These are phyloP conservation scores for Scarus forsteni DNA, from an alignment of 2,797 vertebrate species.

Conservation along the genomic window DNA sequence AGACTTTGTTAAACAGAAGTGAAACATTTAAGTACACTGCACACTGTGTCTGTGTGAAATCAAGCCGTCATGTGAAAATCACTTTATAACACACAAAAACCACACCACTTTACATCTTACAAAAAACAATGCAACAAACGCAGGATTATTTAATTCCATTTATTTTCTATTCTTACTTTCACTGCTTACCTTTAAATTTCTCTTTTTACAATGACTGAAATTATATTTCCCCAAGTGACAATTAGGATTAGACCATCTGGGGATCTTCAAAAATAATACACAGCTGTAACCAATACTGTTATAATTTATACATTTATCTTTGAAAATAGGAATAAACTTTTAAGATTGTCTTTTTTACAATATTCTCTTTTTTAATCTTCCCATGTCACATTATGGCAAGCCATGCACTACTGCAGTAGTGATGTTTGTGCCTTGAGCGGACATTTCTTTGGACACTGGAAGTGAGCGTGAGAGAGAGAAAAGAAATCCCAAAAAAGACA, in stretches of 20 bases:
- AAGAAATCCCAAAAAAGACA: constrained; percentile 66
- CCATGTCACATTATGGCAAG: constrained; percentile 75
- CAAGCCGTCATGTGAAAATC: background rate
- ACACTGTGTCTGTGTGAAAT: background rate
- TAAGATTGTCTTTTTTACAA: constrained; percentile 79
- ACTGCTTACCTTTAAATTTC: constrained; percentile 78
- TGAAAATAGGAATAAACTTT: constrained; percentile 83
- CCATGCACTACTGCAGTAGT: constrained; percentile 77
- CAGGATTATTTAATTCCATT: constrained; percentile 76
- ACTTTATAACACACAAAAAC: background rate
- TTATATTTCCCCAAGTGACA: constrained; percentile 80
- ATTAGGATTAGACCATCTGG: constrained; percentile 81
- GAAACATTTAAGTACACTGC: too few relatives aligned
- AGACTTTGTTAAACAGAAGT: too few relatives aligned
- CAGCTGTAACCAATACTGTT: constrained; percentile 87
- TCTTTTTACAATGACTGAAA: constrained; percentile 85
- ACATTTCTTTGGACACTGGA: constrained; percentile 83
- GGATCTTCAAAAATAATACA: constrained; percentile 83
- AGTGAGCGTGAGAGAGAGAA: constrained; percentile 46
- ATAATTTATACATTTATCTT: constrained; percentile 87
- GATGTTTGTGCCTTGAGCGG: constrained; percentile 76
- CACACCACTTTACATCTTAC: background rate
- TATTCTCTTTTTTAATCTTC: constrained; percentile 71
- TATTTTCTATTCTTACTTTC: constrained; percentile 85
- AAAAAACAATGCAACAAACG: constrained; percentile 49